These are phyloP conservation scores for Brachyistius frenatus DNA, from an alignment of 2,113 vertebrate species.

Conservation along the genomic window DNA sequence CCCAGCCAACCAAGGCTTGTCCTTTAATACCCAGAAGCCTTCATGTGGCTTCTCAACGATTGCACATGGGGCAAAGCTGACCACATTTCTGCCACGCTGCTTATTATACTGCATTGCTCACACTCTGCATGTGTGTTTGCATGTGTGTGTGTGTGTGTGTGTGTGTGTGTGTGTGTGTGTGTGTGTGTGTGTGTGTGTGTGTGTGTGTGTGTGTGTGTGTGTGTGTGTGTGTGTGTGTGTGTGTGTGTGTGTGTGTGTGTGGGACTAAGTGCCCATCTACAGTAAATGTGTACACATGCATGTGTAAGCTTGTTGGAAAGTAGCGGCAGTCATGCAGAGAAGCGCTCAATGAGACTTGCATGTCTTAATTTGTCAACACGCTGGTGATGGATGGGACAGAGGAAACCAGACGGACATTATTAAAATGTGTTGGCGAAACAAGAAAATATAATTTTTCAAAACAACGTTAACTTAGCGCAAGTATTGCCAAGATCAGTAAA, in stretches of 20 bases:
- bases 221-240: constrained; percentile 66
- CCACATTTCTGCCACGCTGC: constrained; percentile 83
- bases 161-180: constrained; percentile 61
- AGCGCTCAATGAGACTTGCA: constrained; percentile 73
- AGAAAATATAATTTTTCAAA: background rate
- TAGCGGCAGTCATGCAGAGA: constrained; percentile 69
- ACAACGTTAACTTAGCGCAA: background rate
- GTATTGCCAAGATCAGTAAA: background rate
- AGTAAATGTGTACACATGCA: constrained; percentile 40
- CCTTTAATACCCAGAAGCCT: constrained; percentile 87
- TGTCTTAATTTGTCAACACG: constrained; percentile 82
- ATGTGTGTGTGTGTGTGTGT: constrained; percentile 64
- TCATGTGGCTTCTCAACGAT: constrained; percentile 87
- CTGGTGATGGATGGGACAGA: constrained; percentile 57
- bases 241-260: constrained; percentile 65
- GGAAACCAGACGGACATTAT: constrained; percentile 10
- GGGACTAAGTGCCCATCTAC: constrained; percentile 53
- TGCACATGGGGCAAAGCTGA: constrained; percentile 84
- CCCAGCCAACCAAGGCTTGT: constrained; percentile 88
- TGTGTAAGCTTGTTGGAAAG: constrained; percentile 52
- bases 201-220: constrained; percentile 69
- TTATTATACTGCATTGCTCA: constrained; percentile 85
- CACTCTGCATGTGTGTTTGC: constrained; percentile 74
- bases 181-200: constrained; percentile 65
- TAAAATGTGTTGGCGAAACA: background rate